Percentiles rank a stretch among this genome's conserved stretches.
Conservation (phyloP, 2,888 invertebrate species). For the Syrista parreyssii region DNA sequence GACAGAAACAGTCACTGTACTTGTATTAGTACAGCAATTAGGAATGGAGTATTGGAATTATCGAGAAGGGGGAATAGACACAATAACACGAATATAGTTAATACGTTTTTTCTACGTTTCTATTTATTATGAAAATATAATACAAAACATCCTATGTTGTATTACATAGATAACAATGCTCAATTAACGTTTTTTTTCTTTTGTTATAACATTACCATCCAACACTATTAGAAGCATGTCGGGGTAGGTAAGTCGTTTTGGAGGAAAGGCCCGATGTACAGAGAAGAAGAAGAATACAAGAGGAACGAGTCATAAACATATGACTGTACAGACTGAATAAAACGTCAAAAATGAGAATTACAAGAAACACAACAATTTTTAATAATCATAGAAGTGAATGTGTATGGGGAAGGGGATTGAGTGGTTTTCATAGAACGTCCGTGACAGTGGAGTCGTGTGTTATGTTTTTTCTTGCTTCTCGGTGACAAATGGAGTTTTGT, state of each 20-base stretch:
- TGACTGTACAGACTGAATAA: neutral
- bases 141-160: slow-evolving; percentile 69
- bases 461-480: slow-evolving; percentile 37
- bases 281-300: slow-evolving; percentile 36
- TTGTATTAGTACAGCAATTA: neutral
- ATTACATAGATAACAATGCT: slow-evolving; percentile 67
- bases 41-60: neutral
- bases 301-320: neutral
- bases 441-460: neutral
- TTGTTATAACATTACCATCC: slow-evolving; percentile 61
- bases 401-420: slow-evolving; percentile 19
- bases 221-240: slow-evolving; percentile 59
- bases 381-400: neutral
- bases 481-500: slow-evolving; percentile 62
- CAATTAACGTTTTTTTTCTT: slow-evolving; percentile 61
- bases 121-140: slow-evolving; percentile 70
- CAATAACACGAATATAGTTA: slow-evolving; percentile 48
- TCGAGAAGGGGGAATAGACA: slow-evolving; percentile 14
- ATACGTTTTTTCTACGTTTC: slow-evolving; percentile 67
- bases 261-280: slow-evolving; percentile 56
- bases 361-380: neutral
- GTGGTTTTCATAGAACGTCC: neutral
- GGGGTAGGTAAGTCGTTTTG: slow-evolving; percentile 50
- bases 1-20: neutral
- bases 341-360: neutral